Base-by-base conservation (phyloP, 2,797 vertebrate species). In the Acestrorhynchus altus region DNA sequence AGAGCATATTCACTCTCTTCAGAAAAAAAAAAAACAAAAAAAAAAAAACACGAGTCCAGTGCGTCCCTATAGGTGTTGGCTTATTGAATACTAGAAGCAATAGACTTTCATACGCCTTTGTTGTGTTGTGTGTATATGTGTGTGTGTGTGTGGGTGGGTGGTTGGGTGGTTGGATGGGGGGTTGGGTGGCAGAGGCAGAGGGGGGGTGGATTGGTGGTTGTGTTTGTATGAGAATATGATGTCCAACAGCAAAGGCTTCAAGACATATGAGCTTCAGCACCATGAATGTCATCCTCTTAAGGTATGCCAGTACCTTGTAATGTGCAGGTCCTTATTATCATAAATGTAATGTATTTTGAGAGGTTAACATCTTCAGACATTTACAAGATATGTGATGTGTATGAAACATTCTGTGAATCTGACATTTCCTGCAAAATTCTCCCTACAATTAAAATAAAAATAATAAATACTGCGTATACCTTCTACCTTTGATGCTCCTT, bases 1-100 rank as follows among this genome's bases (percentile, higher is more conserved):
- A 94, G 75, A 79, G 95, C 95, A 96, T 96, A 96, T 98, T 96
- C 95, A 96, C 96, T 97, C 94, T 94, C 92, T 95, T 95, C 93
- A 91, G 93, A 94, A 79, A 94, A 96, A 92, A 96, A 96, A 26
- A 60, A 6, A 31, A 35, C 31, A 35, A 94, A 79, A 94, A 96
- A 92, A 96, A 96, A 26, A 60, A 6, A 31, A 35, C 31, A 35
- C 31, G 49, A 95, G 95, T 96, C 95, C 96, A 93, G 94, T 91
- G 89, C 92, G 92, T 93, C 92, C 92, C 93, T 91, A 93, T 94
- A 90, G 89, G 89, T 68, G 60, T 86, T 89, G 88, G 90, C 90
- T 95, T 95, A 94, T 93, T 93, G 95, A 96, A 96, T 95, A 95
- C 93, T 96, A 94, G 96, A 95, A 93, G 92, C 91, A 93, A 90